phyloP scores from a whole-genome alignment of 2,797 vertebrate species.

The Artibeus jamaicensis region DNA sequence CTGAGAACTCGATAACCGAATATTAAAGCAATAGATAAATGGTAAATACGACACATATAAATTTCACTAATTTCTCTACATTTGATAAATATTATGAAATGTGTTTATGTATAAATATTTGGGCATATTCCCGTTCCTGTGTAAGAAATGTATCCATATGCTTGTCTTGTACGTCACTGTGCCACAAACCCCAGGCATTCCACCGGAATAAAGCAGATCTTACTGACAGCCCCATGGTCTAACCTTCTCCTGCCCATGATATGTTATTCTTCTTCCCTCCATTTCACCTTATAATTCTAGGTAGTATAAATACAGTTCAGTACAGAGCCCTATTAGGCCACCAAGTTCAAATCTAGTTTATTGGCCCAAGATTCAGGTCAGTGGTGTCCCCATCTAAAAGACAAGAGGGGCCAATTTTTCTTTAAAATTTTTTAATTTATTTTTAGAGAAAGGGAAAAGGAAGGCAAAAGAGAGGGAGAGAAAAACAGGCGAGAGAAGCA shows the following conservation, averaged over 20 bases:
- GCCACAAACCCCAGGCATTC: not conserved
- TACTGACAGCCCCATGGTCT: not conserved
- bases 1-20: not conserved
- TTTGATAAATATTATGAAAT: not conserved
- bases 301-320: not conserved
- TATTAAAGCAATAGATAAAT: not conserved
- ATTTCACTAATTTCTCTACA: not conserved
- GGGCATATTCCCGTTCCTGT: not conserved
- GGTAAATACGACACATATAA: not conserved
- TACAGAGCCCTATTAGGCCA: not conserved
- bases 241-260: not conserved
- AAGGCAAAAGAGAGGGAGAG: no score
- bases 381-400: not conserved
- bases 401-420: slow-evolving; percentile 24
- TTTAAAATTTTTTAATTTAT: no score
- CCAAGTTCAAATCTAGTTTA: not conserved
- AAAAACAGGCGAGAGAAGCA: no score
- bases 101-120: not conserved
- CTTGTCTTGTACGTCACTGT: not conserved
- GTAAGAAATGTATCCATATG: not conserved
- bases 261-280: not conserved
- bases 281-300: not conserved
- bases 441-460: no score
- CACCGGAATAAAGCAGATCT: not conserved
- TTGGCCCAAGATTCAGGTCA: slow-evolving; percentile 53